Evolutionary conservation across 2,113 vertebrate species (phyloP), one percentile per base, ranked within the genome.

Genomic region (Dicentrarchus labrax): DNA sequence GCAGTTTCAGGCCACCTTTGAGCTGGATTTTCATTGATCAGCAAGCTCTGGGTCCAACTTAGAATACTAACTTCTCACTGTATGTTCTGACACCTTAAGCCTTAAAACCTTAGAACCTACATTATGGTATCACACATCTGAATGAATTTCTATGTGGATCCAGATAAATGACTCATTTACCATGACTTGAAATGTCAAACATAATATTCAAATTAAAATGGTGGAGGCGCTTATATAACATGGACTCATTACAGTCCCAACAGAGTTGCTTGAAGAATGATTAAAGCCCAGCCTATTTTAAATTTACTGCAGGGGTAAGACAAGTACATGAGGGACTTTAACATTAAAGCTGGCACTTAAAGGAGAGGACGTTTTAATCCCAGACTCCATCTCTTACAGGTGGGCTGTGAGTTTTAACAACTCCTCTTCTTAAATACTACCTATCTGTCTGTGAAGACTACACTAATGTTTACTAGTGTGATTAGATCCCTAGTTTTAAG

Each of bases 1-100:
- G 77, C 86, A 85, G 80, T 87, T 90, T 87, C 43, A 62, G 73
- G 67, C 70, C 60, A 78, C 15, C 38, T 41, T 56, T 82, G 70
- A 88, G 67, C 54, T 51, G 50, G 9, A 10, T 84, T 76, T 82
- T 64, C 30, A 24, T 59, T 64, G 36, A 86, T 90, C 87, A 81
- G 72, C 36, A 83, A 66, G 16, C 59, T 84, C 41, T 59, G n/a
- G 21, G 69, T 48, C 41, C n/a, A 84, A 84, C 59, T 82, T 72
- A 61, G 53, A 69, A 83, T 67, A 54, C 22, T 66, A 65, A 85
- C 65, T 30, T 77, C 36, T 64, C 22, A 17, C 15, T 53, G 53
- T 54, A 50, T 59, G 9, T 60, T 70, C 30, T 38, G 13, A 60
- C 17, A 61, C 11, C 30, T 39, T 16, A 51, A 74, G 41, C 30